A percentile compares a stretch with the other conserved stretches of the same genome.
These are phyloP conservation scores for Furcifer pardalis DNA, from an alignment of 2,797 vertebrate species.

Conservation along the genomic window DNA sequence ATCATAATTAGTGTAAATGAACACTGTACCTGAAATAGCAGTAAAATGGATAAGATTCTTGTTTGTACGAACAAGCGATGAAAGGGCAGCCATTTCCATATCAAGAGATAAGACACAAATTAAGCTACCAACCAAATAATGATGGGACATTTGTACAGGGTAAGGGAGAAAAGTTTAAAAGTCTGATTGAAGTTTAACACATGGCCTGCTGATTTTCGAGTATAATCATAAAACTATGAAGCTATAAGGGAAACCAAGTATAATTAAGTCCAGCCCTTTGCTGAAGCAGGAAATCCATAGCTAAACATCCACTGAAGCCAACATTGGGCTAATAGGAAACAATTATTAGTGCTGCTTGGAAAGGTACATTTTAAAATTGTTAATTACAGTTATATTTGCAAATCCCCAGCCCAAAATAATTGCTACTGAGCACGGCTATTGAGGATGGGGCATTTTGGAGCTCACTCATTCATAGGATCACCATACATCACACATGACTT, in stretches of 20 bases:
- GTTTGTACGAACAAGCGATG: background rate
- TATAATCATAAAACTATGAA: background rate
- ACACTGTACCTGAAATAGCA: background rate
- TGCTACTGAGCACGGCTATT: too few species aligned
- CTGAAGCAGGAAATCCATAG: too few species aligned
- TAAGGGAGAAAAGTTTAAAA: background rate
- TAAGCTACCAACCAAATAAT: background rate
- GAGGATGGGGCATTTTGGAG: too few species aligned
- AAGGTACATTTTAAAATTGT: background rate
- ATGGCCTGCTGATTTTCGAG: background rate
- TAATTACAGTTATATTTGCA: background rate
- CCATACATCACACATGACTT: too few species aligned
- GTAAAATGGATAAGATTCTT: conserved; percentile 8
- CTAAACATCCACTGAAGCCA: background rate
- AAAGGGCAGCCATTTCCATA: conserved; percentile 24
- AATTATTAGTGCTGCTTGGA: background rate
- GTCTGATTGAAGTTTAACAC: background rate
- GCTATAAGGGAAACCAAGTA: too few species aligned
- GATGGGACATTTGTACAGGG: background rate
- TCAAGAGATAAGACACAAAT: conserved; percentile 6
- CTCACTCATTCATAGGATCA: too few species aligned
- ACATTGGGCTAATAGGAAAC: background rate
- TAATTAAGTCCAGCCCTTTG: too few species aligned
- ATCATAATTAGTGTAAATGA: conserved; percentile 23
- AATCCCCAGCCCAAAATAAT: too few species aligned